Conservation (phyloP, 2,797 vertebrate genomes). For the Myripristis jacobus region DNA sequence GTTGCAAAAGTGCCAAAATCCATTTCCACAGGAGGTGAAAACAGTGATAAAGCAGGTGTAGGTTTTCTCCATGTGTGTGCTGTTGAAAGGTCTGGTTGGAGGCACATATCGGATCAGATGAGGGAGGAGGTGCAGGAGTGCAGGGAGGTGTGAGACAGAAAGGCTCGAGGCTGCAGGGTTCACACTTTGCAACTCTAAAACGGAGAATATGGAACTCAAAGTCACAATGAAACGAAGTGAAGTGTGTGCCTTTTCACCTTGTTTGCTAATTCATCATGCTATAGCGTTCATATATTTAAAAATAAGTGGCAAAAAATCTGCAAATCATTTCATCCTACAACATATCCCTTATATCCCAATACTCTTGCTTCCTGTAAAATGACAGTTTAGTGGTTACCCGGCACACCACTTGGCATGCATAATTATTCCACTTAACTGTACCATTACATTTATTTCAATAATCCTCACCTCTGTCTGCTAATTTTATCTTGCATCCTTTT, state of each 20-base stretch:
- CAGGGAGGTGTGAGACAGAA: conserved; percentile 27
- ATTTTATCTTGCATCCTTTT: no score
- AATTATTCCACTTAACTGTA: no score
- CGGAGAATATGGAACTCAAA: conserved; percentile 26
- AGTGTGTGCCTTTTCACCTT: conserved; percentile 42
- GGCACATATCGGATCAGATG: conserved; percentile 18
- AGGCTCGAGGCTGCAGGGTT: conserved; percentile 19
- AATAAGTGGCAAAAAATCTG: no score
- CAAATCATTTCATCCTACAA: no score
- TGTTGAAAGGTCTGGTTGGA: conserved; percentile 55
- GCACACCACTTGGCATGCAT: no score
- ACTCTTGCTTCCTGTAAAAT: no score
- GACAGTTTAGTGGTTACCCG: no score
- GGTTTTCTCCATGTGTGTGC: conserved; percentile 50
- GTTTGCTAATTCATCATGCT: neutral
- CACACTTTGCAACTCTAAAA: conserved; percentile 42
- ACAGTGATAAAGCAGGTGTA: conserved; percentile 50
- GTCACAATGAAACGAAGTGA: conserved; percentile 27
- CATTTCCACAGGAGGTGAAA: conserved; percentile 53
- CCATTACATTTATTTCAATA: no score
- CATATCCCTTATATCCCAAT: no score
- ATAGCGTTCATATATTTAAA: no score
- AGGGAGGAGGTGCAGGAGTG: conserved; percentile 35
- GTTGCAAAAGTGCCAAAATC: conserved; percentile 55
- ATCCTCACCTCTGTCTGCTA: no score